Conservation (phyloP, 2,888 invertebrate genomes). For the Lithophane ornitopus region DNA sequence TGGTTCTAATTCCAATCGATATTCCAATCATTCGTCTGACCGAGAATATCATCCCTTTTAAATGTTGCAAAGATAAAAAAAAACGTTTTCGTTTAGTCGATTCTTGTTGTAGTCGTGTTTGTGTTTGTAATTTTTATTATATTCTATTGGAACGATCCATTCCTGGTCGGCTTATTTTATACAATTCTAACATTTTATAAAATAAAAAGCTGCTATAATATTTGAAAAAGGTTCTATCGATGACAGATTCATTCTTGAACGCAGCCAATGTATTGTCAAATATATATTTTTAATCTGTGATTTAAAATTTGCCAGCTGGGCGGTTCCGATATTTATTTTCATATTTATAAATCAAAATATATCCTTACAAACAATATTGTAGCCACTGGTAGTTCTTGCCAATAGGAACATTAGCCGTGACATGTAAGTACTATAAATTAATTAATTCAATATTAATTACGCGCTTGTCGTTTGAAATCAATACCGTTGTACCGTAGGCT, state of each 20-base stretch:
- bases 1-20: constrained; percentile 6
- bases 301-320: constrained; percentile 86
- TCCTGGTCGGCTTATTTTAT: neutral
- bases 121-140: too few relatives aligned
- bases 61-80: constrained; percentile 11
- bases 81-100: neutral
- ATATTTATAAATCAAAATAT: constrained; percentile 67
- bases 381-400: constrained; percentile 39
- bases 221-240: neutral
- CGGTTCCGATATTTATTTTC: constrained; percentile 83
- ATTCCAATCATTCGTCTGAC: neutral
- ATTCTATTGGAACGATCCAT: neutral
- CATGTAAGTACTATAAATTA: constrained; percentile 64
- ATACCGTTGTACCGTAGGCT: constrained; percentile 69
- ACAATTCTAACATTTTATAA: neutral
- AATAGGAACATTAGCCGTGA: constrained; percentile 41
- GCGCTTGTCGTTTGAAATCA: constrained; percentile 74
- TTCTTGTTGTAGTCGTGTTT: neutral
- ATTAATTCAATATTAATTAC: constrained; percentile 46
- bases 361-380: constrained; percentile 20
- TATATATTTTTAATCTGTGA: constrained; percentile 54
- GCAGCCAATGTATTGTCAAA: constrained; percentile 34
- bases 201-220: neutral
- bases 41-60: constrained; percentile 2
- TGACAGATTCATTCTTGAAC: constrained; percentile 1